Conservation (phyloP, 2,797 vertebrate genomes). For the Moxostoma hubbsi region DNA sequence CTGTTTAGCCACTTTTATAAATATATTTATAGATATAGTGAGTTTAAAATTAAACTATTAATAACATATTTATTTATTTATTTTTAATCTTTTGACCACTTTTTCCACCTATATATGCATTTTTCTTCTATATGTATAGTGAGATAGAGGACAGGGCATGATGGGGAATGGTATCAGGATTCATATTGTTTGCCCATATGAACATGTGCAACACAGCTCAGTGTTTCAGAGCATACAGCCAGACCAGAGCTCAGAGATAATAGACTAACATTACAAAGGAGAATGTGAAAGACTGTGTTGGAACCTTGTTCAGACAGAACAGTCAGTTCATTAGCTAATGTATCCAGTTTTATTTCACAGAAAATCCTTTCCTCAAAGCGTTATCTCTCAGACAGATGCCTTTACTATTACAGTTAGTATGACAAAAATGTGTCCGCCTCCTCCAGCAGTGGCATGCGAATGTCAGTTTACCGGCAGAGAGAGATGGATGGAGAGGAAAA, state of each 20-base stretch:
- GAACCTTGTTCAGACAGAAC: not conserved
- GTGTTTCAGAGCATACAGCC: not conserved
- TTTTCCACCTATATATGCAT: too few species aligned
- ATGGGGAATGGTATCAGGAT: not conserved
- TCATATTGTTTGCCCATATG: not conserved
- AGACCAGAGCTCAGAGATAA: not conserved
- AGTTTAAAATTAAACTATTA: too few species aligned
- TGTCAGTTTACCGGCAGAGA: constrained; percentile 72
- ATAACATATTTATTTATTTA: too few species aligned
- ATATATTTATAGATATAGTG: too few species aligned
- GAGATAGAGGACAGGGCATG: not conserved
- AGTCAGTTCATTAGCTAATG: not conserved
- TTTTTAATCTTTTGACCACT: too few species aligned
- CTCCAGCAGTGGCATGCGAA: constrained; percentile 63
- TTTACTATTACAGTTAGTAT: constrained; percentile 2
- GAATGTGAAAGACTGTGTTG: not conserved
- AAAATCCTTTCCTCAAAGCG: constrained; percentile 42
- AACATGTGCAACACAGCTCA: not conserved
- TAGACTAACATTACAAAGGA: not conserved
- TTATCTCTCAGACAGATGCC: constrained; percentile 22
- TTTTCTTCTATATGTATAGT: not conserved
- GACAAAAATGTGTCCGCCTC: constrained; percentile 21
- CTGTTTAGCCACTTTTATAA: too few species aligned
- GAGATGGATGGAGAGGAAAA: constrained; percentile 81
- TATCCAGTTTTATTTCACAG: not conserved